Base-by-base conservation (phyloP, 2,113 vertebrate genomes). In the Esox niger region DNA sequence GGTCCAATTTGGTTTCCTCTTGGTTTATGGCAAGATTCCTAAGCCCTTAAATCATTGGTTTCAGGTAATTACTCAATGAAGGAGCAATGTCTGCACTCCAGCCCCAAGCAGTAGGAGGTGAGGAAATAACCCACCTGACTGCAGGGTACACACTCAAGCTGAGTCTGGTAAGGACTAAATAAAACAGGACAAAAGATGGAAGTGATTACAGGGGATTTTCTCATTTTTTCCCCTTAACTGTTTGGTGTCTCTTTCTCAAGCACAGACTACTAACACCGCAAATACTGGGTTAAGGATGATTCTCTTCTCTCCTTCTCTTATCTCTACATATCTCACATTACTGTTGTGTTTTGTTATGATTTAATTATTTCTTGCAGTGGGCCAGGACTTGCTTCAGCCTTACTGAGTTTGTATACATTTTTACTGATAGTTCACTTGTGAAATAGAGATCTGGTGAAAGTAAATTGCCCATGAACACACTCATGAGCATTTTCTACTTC, bases 21-120 rank as follows among this genome's bases (percentile, higher is more conserved):
- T 23, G 5, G 66, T 79, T 63, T 69, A 61, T 74, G 57, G 73
- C 72, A 10, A 79, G 46, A 85, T 84, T 83, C 79, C 78, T 57
- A 20, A 72, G 63, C 0, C 30, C 29, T 21, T 79, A 74, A 83
- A 68, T 85, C 80, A 87, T 64, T 27, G 67, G 54, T 55, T 62
- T 79, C n/a, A 75, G 65, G 31, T 68, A 55, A 73, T 75, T 73
- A 75, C 54, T 35, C 49, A 35, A 58, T 59, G 63, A 25, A 68
- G 43, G 25, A 52, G 6, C 13, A 25, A 3, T 59, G 17, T 46
- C 15, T 62, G 33, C 52, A 9, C 27, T 35, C 7, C 15, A 26
- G 55, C 25, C 23, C 23, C 55, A 25, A 27, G 55, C 55, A 26
- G 21, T 29, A 25, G n/a, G 55, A 26, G 55, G 20, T 15, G 47